Percentiles rank a stretch among this genome's conserved stretches.
phyloP scores from a whole-genome alignment of 2,797 vertebrate genomes.

The Thamnophis elegans region DNA sequence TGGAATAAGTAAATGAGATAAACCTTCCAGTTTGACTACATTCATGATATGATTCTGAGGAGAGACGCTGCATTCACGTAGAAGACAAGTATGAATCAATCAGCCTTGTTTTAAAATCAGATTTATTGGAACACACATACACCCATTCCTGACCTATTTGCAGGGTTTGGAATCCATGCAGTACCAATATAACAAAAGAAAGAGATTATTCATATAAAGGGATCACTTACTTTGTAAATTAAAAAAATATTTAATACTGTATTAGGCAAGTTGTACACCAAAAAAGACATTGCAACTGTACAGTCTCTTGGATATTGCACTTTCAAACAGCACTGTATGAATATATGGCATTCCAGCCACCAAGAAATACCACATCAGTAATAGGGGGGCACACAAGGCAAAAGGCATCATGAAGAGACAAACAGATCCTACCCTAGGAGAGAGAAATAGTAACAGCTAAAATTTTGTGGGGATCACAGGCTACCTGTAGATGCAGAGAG shows the following conservation, averaged over 20 bases:
- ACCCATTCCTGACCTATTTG: constrained; percentile 62
- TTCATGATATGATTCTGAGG: constrained; percentile 44
- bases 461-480: constrained; percentile 54
- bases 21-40: neutral
- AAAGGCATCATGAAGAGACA: constrained; percentile 67
- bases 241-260: constrained; percentile 67
- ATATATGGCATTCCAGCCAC: constrained; percentile 71
- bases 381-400: constrained; percentile 70
- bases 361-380: constrained; percentile 71
- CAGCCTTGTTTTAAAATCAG: constrained; percentile 69
- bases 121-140: constrained; percentile 74
- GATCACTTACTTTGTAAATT: constrained; percentile 68
- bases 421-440: constrained; percentile 67
- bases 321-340: constrained; percentile 69
- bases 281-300: constrained; percentile 65
- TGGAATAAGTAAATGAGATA: neutral
- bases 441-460: constrained; percentile 57
- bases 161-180: constrained; percentile 68
- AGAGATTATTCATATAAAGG: constrained; percentile 58
- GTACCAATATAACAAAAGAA: constrained; percentile 68
- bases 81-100: constrained; percentile 54
- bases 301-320: constrained; percentile 70
- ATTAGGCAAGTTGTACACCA: constrained; percentile 60
- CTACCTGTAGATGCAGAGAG: constrained; percentile 43
- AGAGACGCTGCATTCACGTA: constrained; percentile 30